Percentiles rank a stretch among this genome's conserved stretches.
These are phyloP conservation scores for Ephestia elutella DNA, from an alignment of 1,140 invertebrate species.

Conservation along the genomic window DNA sequence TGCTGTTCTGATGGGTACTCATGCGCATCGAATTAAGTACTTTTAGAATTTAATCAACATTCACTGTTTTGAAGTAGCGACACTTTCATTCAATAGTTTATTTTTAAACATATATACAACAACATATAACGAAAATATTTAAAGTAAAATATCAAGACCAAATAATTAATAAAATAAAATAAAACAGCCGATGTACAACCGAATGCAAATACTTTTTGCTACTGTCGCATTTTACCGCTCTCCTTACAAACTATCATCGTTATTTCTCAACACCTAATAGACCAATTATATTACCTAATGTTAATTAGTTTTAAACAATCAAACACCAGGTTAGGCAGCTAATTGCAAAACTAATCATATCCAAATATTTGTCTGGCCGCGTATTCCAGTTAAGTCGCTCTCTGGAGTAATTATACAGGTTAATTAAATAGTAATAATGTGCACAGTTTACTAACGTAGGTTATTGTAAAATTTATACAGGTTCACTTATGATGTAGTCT, in stretches of 20 bases:
- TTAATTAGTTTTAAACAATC: neutral
- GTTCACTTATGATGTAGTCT: too few relatives aligned
- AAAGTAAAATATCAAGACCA: neutral
- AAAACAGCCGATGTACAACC: too few relatives aligned
- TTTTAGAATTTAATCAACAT: neutral
- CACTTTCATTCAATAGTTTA: neutral
- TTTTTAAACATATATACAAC: too few relatives aligned
- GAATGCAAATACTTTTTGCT: neutral
- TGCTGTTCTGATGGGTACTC: too few relatives aligned
- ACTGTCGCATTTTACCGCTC: neutral
- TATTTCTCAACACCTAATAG: neutral
- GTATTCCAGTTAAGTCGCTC: neutral
- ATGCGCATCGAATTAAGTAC: too few relatives aligned
- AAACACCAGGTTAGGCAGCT: neutral
- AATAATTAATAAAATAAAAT: too few relatives aligned
- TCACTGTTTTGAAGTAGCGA: neutral
- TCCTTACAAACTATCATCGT: neutral
- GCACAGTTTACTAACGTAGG: neutral
- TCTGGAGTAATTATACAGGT: neutral
- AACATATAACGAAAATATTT: neutral
- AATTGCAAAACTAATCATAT: slow-evolving; percentile 8
- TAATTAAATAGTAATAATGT: neutral
- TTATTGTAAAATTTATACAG: neutral
- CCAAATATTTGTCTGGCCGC: slow-evolving; percentile 1
- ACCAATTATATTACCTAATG: neutral